Conservation (phyloP, 2,888 invertebrate genomes). For the Diaperis boleti region DNA sequence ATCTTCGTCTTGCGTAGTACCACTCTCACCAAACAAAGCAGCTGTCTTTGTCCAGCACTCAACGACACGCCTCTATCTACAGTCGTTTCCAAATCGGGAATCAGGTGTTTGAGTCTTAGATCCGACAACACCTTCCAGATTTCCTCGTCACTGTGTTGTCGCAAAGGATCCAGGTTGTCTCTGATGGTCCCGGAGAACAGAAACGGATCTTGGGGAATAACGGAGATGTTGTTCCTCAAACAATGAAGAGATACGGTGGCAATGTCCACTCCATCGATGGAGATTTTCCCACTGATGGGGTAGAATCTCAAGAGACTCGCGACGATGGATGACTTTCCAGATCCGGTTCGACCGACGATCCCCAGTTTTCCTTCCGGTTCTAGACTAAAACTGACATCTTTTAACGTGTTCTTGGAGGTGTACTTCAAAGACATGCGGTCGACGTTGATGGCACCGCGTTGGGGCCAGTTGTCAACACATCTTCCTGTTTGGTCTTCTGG, state of each 20-base stretch:
- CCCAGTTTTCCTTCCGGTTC: slow-evolving; percentile 78
- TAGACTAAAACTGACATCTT: slow-evolving; percentile 74
- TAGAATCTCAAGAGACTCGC: slow-evolving; percentile 83
- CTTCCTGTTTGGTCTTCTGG: slow-evolving; percentile 53
- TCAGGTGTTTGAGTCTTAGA: slow-evolving; percentile 63
- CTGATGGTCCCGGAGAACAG: slow-evolving; percentile 73
- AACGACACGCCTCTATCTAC: slow-evolving; percentile 59
- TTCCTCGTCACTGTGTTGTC: slow-evolving; percentile 70
- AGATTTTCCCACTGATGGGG: slow-evolving; percentile 69
- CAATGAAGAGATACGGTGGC: slow-evolving; percentile 65
- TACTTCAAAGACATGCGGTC: slow-evolving; percentile 67
- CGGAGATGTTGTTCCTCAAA: slow-evolving; percentile 68
- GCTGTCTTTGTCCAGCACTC: too few species aligned
- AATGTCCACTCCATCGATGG: slow-evolving; percentile 67
- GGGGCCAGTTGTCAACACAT: slow-evolving; percentile 79
- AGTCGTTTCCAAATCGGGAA: slow-evolving; percentile 2
- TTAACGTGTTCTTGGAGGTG: slow-evolving; percentile 76
- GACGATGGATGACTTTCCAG: slow-evolving; percentile 81
- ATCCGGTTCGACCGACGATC: slow-evolving; percentile 83
- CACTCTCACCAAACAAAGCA: too few species aligned
- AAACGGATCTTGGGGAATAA: slow-evolving; percentile 74
- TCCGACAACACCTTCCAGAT: slow-evolving; percentile 78
- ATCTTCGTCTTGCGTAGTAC: too few species aligned
- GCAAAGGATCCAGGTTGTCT: slow-evolving; percentile 74
- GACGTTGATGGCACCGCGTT: slow-evolving; percentile 75